phyloP scores from a whole-genome alignment of 2,113 vertebrate species.

The Apodemus speciosus region DNA sequence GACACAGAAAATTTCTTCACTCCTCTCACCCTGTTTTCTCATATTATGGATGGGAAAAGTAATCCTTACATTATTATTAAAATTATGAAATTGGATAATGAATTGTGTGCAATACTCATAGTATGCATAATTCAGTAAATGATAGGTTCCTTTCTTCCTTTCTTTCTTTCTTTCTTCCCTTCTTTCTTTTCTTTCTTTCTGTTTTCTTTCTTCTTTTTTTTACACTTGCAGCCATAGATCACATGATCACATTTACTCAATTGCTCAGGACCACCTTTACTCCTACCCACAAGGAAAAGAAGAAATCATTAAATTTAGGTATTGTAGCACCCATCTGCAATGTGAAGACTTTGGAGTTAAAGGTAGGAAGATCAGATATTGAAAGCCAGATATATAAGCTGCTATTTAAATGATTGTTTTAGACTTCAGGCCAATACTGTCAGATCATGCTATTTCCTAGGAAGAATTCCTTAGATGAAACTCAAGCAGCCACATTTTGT shows the following conservation, averaged over 20 bases:
- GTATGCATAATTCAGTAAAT: not conserved
- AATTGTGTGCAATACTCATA: not conserved
- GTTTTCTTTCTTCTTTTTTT: not conserved
- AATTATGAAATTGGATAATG: not conserved
- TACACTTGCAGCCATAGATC: not conserved
- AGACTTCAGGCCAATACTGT: not conserved
- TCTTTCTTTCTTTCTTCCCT: too few species aligned
- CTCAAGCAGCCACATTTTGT: not conserved
- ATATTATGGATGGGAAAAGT: not conserved
- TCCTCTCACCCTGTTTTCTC: slow-evolving; percentile 1
- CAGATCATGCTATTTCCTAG: not conserved
- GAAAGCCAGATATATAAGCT: not conserved
- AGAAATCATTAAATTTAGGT: not conserved
- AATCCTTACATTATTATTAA: not conserved
- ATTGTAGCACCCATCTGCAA: not conserved
- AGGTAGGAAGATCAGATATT: not conserved
- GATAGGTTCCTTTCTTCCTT: not conserved
- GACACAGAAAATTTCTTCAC: not conserved
- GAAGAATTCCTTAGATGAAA: not conserved
- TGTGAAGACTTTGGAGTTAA: not conserved
- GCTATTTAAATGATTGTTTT: not conserved
- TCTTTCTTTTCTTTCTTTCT: too few species aligned
- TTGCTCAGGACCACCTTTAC: not conserved
- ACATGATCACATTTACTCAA: not conserved
- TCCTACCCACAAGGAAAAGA: not conserved